phyloP scores from a whole-genome alignment of 2,113 vertebrate species.

The Galemys pyrenaicus region DNA sequence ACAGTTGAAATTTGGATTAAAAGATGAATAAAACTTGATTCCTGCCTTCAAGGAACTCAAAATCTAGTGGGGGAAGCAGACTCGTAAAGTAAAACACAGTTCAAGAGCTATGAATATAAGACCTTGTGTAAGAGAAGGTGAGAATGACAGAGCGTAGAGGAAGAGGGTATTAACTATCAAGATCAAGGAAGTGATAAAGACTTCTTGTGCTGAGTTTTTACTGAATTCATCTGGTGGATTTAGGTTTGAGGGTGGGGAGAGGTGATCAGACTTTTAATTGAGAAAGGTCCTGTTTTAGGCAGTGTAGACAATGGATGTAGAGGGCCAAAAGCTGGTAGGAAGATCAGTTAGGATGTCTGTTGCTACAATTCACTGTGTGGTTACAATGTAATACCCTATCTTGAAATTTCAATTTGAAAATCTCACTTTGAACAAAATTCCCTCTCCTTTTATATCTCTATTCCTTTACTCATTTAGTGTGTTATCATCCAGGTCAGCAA shows the following conservation, averaged over 20 bases:
- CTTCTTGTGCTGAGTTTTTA: background rate
- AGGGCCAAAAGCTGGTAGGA: background rate
- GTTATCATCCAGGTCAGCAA: background rate
- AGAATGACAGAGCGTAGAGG: background rate
- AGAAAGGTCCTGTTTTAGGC: background rate
- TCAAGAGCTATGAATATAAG: background rate
- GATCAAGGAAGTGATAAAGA: background rate
- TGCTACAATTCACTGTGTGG: background rate
- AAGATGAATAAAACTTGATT: conserved; percentile 15
- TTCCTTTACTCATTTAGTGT: background rate
- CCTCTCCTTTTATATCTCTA: background rate
- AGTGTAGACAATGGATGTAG: background rate
- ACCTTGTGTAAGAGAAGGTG: background rate
- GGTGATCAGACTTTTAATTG: background rate
- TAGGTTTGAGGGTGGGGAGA: background rate
- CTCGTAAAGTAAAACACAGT: background rate
- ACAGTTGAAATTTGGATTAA: background rate
- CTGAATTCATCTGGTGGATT: background rate
- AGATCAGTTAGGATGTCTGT: background rate
- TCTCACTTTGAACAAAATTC: background rate
- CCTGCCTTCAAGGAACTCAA: background rate
- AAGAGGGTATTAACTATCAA: background rate
- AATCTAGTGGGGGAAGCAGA: background rate
- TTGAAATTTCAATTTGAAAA: conserved; percentile 12
- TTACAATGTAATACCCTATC: background rate